A percentile compares a stretch with the other conserved stretches of the same genome.
Conservation (phyloP, 64 coral and sea anemone species). For the Dendronephthya gigantea region DNA sequence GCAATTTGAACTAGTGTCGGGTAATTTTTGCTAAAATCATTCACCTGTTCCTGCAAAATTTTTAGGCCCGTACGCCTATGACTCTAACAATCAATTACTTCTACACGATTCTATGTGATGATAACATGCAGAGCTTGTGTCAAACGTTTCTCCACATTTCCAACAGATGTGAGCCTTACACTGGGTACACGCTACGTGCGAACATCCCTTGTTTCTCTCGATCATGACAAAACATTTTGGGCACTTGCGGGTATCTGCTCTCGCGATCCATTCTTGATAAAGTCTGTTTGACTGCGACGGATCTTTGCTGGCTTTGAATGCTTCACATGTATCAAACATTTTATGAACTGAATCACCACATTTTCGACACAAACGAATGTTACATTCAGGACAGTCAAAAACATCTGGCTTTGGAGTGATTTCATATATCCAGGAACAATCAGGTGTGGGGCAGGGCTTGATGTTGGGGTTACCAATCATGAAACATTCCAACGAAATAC, state of each 20-base stretch:
- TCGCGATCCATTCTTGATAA: not conserved
- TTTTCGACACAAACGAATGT: not conserved
- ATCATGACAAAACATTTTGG: not conserved
- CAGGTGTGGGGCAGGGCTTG: not conserved
- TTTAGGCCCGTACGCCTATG: too few relatives aligned
- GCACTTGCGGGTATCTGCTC: not conserved
- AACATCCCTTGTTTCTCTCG: not conserved
- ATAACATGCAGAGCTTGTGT: not conserved
- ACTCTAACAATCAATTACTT: not conserved
- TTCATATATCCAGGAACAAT: not conserved
- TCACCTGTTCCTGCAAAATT: too few relatives aligned
- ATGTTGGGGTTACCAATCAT: not conserved
- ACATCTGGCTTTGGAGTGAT: not conserved
- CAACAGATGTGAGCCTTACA: slow-evolving; percentile 2
- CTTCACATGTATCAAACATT: not conserved
- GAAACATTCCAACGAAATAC: slow-evolving; percentile 2
- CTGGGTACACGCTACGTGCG: not conserved
- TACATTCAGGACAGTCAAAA: not conserved
- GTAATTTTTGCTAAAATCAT: too few relatives aligned
- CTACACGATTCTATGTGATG: not conserved
- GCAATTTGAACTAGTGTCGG: too few relatives aligned
- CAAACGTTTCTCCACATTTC: not conserved
- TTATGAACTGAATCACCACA: not conserved
- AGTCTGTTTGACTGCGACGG: not conserved
- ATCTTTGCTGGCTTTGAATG: not conserved